These are phyloP conservation scores for Knipowitschia caucasica DNA, from an alignment of 2,797 vertebrate species.

Conservation along the genomic window DNA sequence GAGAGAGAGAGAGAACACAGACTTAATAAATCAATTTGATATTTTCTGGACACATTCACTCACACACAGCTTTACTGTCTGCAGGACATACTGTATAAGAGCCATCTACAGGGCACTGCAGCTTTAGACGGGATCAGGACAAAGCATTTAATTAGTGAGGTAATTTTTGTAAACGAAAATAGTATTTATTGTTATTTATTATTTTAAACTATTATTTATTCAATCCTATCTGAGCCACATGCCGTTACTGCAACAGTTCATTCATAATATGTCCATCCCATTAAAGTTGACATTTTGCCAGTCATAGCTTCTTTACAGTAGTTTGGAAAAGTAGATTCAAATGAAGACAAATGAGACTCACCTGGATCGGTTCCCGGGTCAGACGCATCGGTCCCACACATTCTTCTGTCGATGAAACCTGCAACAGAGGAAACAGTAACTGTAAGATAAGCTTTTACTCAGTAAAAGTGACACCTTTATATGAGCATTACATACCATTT, in stretches of 20 bases:
- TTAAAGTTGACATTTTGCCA: conserved; percentile 5
- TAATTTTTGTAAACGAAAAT: too few relatives aligned
- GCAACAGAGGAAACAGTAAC: conserved; percentile 33
- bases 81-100: too few relatives aligned
- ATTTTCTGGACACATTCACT: too few relatives aligned
- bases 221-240: not conserved
- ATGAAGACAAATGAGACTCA: conserved; percentile 35
- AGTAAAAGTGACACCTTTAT: not conserved
- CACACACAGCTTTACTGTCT: too few relatives aligned
- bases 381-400: conserved; percentile 93
- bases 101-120: too few relatives aligned
- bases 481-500: conserved; percentile 51
- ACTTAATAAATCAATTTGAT: too few relatives aligned
- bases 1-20: too few relatives aligned
- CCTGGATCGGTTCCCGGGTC: conserved; percentile 91
- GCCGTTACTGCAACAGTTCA: not conserved
- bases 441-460: conserved; percentile 7
- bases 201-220: not conserved
- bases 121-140: too few relatives aligned
- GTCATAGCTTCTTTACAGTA: too few relatives aligned
- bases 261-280: too few relatives aligned
- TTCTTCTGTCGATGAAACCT: conserved; percentile 87
- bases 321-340: not conserved
- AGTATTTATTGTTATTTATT: too few relatives aligned
- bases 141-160: too few relatives aligned